Evolutionary conservation across 2,888 invertebrate genomes (phyloP).

Genomic region (Clepsis dumicolana): DNA sequence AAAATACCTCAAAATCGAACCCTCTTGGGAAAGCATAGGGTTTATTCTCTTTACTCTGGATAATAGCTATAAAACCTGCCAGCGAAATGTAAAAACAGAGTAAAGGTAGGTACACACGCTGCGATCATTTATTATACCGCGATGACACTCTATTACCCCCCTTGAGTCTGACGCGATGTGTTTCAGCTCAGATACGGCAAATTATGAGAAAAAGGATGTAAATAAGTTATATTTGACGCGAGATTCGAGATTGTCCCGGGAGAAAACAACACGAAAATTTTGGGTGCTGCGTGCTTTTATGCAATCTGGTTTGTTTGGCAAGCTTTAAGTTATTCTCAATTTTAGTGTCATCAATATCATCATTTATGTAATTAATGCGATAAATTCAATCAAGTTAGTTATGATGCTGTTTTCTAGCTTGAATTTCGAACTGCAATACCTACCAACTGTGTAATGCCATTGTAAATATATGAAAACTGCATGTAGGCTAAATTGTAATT

Average conservation of each 20-base stretch:
- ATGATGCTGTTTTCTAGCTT: no score
- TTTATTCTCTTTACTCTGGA: not conserved
- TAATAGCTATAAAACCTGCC: conserved; percentile 4
- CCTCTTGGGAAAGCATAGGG: not conserved
- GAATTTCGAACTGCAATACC: no score
- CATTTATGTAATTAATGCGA: no score
- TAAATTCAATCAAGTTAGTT: no score
- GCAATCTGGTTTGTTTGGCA: not conserved
- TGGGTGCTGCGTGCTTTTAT: not conserved
- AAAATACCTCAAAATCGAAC: not conserved
- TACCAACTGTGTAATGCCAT: no score
- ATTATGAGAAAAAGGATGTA: conserved; percentile 25
- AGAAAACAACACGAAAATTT: not conserved
- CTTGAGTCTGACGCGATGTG: conserved; percentile 33
- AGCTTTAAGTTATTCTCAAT: not conserved
- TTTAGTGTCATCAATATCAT: no score
- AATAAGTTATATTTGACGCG: conserved; percentile 22
- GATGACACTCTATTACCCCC: conserved; percentile 82
- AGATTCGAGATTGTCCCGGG: not conserved
- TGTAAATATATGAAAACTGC: no score
- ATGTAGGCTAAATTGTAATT: no score
- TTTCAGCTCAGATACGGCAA: conserved; percentile 29
- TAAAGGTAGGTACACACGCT: conserved; percentile 60
- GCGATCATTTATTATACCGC: conserved; percentile 81
- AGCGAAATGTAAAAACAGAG: conserved; percentile 73